Conservation (phyloP, 37 sponge, comb jelly and placozoan species). For the Eunapius fragilis region DNA sequence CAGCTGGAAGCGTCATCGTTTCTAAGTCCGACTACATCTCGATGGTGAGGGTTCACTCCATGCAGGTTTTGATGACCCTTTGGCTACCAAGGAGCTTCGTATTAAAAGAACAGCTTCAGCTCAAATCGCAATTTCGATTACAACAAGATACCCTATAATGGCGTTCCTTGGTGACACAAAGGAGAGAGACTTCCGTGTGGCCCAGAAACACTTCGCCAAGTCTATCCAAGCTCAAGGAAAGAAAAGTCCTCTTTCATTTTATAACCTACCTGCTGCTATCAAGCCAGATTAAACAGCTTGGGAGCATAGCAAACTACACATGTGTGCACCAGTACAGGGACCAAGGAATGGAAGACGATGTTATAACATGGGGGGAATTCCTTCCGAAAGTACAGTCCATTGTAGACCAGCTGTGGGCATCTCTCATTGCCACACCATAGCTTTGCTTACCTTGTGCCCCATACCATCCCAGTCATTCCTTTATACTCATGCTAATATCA, state of each 20-base stretch:
- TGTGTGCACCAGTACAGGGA: constrained; percentile 20
- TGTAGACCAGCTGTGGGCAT: constrained; percentile 6
- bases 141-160: constrained; percentile 9
- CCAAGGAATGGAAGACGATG: neutral
- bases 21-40: constrained; percentile 33
- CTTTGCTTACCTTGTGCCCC: neutral
- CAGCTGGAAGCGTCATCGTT: constrained; percentile 52
- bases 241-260: constrained; percentile 56
- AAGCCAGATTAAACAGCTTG: constrained; percentile 22
- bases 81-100: constrained; percentile 32
- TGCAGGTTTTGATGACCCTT: constrained; percentile 49
- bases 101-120: constrained; percentile 31
- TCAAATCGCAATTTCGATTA: constrained; percentile 21
- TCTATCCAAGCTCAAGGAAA: constrained; percentile 24
- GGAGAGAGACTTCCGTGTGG: constrained; percentile 63
- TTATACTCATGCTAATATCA: no score
- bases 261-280: constrained; percentile 40
- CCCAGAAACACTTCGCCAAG: constrained; percentile 74
- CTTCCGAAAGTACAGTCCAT: constrained; percentile 7
- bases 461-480: no score
- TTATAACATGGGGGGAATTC: neutral
- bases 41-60: constrained; percentile 18
- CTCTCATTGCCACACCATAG: neutral
- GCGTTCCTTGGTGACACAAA: constrained; percentile 9
- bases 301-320: constrained; percentile 36